Base-by-base conservation (phyloP, 2,113 vertebrate species). In the Phaetusa simplex region DNA sequence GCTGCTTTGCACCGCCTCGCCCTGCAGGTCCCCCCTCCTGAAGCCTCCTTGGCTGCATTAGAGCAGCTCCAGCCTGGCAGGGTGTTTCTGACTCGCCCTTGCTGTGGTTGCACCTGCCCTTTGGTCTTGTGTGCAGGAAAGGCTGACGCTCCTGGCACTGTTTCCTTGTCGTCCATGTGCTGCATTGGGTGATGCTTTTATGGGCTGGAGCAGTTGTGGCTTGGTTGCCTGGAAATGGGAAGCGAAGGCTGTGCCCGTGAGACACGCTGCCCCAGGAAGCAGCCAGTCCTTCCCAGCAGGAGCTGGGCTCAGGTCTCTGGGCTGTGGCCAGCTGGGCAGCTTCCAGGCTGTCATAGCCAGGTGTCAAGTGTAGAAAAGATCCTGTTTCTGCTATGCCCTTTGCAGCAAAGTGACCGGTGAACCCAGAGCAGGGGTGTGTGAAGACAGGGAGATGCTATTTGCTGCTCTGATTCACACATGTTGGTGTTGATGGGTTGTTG, bases 101-200 rank as follows among this genome's bases (percentile, higher is more conserved):
- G 6, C 34, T 61, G 26, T 18, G 61, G 12, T 38, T 34, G 55
- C 17, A 17, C 69, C 38, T 55, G 66, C 43, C 32, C 32, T 22
- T 56, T 43, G 62, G 66, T 29, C 36, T 42, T 15, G 18, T 20
- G 53, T 40, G 38, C 55, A 59, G 66, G 40, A 32, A 79, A 49
- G 20, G 6, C 14, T 50, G 56, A 53, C 0, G 3, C 14, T 92
- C 11, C n/a, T 58, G 64, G 38, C 55, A 18, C 86, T 50, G 23
- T 76, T 82, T 49, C 52, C 52, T 38, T 56, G 34, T 40, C 18
- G 2, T 58, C 61, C 49, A 22, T 6, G 5, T 38, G 34, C 32
- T 7, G 12, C 22, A 8, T 4, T 34, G 40, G 29, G 26, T 52
- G 61, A 27, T 1, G 3, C 30, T 32, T 12, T 0, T 1, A 58